phyloP scores from a whole-genome alignment of 1,140 invertebrate genomes.

The Pentalonia nigronervosa region DNA sequence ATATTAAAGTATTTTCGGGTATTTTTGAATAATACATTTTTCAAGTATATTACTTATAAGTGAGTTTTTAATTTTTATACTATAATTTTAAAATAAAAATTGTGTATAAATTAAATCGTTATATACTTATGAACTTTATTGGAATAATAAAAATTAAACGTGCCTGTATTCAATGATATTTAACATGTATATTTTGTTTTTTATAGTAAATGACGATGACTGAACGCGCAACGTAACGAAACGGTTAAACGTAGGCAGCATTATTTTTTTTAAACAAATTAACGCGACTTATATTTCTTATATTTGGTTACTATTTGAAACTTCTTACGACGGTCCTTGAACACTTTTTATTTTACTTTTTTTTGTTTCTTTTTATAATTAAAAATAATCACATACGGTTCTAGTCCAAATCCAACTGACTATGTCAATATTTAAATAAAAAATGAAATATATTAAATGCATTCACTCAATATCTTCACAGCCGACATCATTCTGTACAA shows the following conservation, averaged over 20 bases:
- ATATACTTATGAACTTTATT: neutral
- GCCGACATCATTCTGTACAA: neutral
- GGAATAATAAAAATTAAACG: neutral
- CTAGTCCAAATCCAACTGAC: neutral
- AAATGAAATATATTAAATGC: conserved; percentile 6
- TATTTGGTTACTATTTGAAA: neutral
- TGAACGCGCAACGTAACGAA: neutral
- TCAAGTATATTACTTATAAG: neutral
- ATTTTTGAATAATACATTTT: conserved; percentile 5
- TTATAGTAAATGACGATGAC: neutral
- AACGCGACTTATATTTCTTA: neutral
- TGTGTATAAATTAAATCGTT: neutral
- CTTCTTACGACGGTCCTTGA: neutral
- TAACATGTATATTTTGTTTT: neutral
- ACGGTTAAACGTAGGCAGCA: neutral
- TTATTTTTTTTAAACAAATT: neutral
- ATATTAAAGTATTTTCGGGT: neutral
- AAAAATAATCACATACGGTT: neutral
- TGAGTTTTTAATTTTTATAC: neutral
- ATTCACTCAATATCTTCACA: neutral
- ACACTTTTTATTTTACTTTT: neutral
- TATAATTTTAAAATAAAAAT: neutral
- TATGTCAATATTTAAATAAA: neutral
- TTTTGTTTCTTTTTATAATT: neutral
- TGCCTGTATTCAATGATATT: neutral